Conservation (phyloP, 1,140 invertebrate species). For the Druon quercuslanigerum region DNA sequence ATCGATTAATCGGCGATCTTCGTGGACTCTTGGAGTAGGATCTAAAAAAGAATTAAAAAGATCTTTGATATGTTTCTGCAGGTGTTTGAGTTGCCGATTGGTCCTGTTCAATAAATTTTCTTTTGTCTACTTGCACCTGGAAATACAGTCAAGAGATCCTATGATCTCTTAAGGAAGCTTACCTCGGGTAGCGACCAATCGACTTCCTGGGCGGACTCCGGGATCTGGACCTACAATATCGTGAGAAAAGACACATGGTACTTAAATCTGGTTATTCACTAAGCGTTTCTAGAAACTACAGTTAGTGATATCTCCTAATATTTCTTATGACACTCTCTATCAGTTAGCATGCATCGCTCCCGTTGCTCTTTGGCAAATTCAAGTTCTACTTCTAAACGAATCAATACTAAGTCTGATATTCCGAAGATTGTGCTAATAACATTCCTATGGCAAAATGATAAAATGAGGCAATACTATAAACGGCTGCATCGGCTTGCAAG, state of each 20-base stretch:
- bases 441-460: neutral
- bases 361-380: neutral
- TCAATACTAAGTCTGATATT: neutral
- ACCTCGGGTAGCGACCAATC: slow-evolving; percentile 65
- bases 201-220: slow-evolving; percentile 61
- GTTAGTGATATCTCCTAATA: too few species aligned
- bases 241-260: slow-evolving; percentile 62
- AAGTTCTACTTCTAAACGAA: neutral
- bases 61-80: slow-evolving; percentile 56
- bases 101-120: slow-evolving; percentile 40
- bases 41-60: slow-evolving; percentile 67
- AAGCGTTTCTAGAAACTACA: slow-evolving; percentile 15
- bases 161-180: slow-evolving; percentile 56
- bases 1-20: slow-evolving; percentile 52
- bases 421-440: neutral
- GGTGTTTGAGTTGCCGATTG: slow-evolving; percentile 37
- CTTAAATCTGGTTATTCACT: slow-evolving; percentile 53
- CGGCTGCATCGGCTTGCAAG: neutral
- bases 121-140: slow-evolving; percentile 60
- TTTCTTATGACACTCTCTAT: too few species aligned
- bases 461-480: neutral
- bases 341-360: too few species aligned
- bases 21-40: slow-evolving; percentile 66
- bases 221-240: slow-evolving; percentile 68
- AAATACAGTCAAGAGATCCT: slow-evolving; percentile 50